These are phyloP conservation scores for Neolamprologus modestus DNA, from an alignment of 2,113 vertebrate species.

Conservation along the genomic window DNA sequence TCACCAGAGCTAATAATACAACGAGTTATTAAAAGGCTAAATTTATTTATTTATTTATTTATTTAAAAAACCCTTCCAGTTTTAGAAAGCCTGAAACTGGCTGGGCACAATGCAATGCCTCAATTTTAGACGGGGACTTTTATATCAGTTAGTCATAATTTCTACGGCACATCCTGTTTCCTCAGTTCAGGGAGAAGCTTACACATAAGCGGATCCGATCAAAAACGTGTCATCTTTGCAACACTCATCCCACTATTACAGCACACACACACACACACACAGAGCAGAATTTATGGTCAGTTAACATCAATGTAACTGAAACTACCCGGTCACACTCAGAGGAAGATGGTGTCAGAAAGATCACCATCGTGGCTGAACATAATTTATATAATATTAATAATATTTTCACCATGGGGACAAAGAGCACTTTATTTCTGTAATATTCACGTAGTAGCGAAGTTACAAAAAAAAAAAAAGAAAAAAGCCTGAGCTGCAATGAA, in stretches of 20 bases:
- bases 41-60: background rate
- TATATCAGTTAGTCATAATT: constrained; percentile 10
- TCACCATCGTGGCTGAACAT: background rate
- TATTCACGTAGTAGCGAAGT: background rate
- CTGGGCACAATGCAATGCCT: background rate
- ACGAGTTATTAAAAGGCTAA: background rate
- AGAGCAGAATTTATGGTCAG: background rate
- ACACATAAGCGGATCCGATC: background rate
- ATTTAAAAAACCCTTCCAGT: background rate
- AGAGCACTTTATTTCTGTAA: background rate
- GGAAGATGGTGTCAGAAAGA: background rate
- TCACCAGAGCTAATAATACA: background rate
- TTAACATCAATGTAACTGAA: background rate
- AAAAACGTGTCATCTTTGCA: background rate
- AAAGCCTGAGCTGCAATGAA: background rate
- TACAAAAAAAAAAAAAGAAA: too few species aligned
- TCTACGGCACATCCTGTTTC: constrained; percentile 1
- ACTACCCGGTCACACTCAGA: background rate
- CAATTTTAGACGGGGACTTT: background rate
- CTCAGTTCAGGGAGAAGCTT: background rate
- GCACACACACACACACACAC: background rate
- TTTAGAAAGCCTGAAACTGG: background rate
- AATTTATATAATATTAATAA: background rate
- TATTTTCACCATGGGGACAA: background rate
- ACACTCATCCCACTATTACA: background rate